Conservation (phyloP, 2,113 vertebrate species). For the Tiliqua scincoides region DNA sequence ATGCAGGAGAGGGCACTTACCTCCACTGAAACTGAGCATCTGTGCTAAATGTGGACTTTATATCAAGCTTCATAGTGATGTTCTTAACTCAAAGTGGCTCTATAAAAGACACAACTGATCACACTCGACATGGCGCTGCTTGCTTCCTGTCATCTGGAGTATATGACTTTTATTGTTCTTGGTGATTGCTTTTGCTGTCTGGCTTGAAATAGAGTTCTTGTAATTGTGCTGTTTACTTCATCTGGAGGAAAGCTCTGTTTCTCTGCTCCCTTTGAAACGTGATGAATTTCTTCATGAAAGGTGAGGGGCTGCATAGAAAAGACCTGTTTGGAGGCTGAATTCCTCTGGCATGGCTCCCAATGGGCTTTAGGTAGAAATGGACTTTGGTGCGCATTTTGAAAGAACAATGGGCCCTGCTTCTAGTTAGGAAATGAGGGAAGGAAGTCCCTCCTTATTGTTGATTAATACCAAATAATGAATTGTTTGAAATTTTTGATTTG, state of each 20-base stretch:
- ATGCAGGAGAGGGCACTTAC: neutral
- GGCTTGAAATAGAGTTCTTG: constrained; percentile 60
- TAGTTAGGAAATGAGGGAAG: neutral
- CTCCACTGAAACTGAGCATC: constrained; percentile 25
- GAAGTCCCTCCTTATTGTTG: neutral
- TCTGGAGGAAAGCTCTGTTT: constrained; percentile 50
- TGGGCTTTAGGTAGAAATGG: neutral
- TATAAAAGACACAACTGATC: constrained; percentile 38
- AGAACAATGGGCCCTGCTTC: constrained; percentile 11
- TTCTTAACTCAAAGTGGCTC: constrained; percentile 19
- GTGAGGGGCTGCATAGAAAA: constrained; percentile 54
- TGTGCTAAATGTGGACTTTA: constrained; percentile 31
- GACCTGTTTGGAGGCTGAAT: constrained; percentile 17
- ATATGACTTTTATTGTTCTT: constrained; percentile 67
- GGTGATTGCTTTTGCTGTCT: constrained; percentile 70
- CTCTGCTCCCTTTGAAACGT: constrained; percentile 51
- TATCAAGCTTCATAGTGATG: constrained; percentile 30
- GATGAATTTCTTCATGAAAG: constrained; percentile 54
- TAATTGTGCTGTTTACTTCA: constrained; percentile 59
- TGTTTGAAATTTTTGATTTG: neutral
- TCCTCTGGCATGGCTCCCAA: neutral
- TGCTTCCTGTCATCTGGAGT: constrained; percentile 52
- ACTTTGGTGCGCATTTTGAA: neutral
- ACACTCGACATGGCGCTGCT: constrained; percentile 20
- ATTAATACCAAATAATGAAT: neutral